A percentile compares a stretch with the other conserved stretches of the same genome.
These are phyloP conservation scores for Trididemnum miniatum DNA, from an alignment of 23 tunicate genomes.

Conservation along the genomic window DNA sequence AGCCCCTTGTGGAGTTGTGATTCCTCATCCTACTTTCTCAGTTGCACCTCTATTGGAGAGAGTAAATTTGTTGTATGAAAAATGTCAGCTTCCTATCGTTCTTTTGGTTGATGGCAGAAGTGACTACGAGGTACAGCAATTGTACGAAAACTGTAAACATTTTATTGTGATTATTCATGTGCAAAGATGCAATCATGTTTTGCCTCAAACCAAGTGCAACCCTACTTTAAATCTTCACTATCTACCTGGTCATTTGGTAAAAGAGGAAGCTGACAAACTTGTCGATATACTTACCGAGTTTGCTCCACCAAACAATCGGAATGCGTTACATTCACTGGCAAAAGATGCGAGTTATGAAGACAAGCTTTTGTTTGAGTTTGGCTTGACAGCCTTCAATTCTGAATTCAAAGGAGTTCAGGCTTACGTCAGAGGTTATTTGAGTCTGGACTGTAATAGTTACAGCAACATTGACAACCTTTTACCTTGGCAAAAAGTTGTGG, in stretches of 20 bases:
- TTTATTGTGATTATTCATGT: slow-evolving; percentile 64
- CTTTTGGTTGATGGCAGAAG: slow-evolving; percentile 61
- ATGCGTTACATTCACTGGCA: not conserved
- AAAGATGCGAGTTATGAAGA: not conserved
- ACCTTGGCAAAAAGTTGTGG: slow-evolving; percentile 38
- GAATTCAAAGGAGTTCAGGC: slow-evolving; percentile 50
- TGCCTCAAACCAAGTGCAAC: not conserved
- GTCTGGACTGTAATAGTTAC: not conserved
- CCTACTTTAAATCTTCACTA: not conserved
- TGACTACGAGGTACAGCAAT: slow-evolving; percentile 35
- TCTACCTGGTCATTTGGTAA: slow-evolving; percentile 9
- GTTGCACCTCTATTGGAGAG: slow-evolving; percentile 35
- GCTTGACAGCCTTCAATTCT: slow-evolving; percentile 49
- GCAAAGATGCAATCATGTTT: slow-evolving; percentile 27
- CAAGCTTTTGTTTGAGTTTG: slow-evolving; percentile 48
- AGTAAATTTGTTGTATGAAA: slow-evolving; percentile 20
- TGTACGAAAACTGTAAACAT: slow-evolving; percentile 34
- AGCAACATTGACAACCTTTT: not conserved
- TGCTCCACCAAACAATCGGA: slow-evolving; percentile 12
- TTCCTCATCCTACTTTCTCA: slow-evolving; percentile 18
- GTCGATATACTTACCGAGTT: not conserved
- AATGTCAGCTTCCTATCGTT: slow-evolving; percentile 52
- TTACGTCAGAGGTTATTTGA: slow-evolving; percentile 55
- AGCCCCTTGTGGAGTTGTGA: slow-evolving; percentile 51
- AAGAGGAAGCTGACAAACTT: slow-evolving; percentile 11